Percentiles rank a stretch among this genome's conserved stretches.
Evolutionary conservation across 1,140 invertebrate species (phyloP).

Genomic region (Parasteatoda tepidariorum): DNA sequence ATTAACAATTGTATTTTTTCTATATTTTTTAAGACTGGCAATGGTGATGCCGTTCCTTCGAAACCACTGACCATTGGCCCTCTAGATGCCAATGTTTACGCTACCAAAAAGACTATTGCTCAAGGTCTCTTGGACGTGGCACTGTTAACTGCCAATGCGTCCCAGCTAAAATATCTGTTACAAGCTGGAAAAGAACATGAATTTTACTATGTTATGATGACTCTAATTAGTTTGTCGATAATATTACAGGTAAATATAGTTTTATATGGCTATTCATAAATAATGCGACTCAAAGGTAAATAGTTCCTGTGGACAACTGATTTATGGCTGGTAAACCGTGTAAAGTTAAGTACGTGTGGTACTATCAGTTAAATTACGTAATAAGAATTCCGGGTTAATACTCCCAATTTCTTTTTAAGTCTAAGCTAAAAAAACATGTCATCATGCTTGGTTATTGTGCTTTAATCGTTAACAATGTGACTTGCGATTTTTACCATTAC

Average conservation of each 20-base stretch:
- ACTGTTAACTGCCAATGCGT: slow-evolving; percentile 76
- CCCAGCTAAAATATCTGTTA: slow-evolving; percentile 85
- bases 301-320: too few relatives aligned
- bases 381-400: too few relatives aligned
- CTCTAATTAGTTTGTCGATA: slow-evolving; percentile 84
- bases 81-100: slow-evolving; percentile 83
- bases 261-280: too few relatives aligned
- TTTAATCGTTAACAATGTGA: too few relatives aligned
- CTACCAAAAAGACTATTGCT: slow-evolving; percentile 88
- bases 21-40: not conserved
- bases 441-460: too few relatives aligned
- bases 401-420: too few relatives aligned
- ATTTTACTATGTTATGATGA: slow-evolving; percentile 72
- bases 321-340: too few relatives aligned
- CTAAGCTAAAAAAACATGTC: too few relatives aligned
- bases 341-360: too few relatives aligned
- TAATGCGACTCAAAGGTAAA: too few relatives aligned
- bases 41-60: not conserved
- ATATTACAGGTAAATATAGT: slow-evolving; percentile 86
- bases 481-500: too few relatives aligned
- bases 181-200: slow-evolving; percentile 62
- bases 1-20: not conserved
- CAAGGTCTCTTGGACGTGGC: slow-evolving; percentile 71
- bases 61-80: not conserved
- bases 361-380: too few relatives aligned